Percentiles rank a stretch among this genome's conserved stretches.
Evolutionary conservation across 2,888 invertebrate genomes (phyloP).

Genomic region (Capitulum mitella): DNA sequence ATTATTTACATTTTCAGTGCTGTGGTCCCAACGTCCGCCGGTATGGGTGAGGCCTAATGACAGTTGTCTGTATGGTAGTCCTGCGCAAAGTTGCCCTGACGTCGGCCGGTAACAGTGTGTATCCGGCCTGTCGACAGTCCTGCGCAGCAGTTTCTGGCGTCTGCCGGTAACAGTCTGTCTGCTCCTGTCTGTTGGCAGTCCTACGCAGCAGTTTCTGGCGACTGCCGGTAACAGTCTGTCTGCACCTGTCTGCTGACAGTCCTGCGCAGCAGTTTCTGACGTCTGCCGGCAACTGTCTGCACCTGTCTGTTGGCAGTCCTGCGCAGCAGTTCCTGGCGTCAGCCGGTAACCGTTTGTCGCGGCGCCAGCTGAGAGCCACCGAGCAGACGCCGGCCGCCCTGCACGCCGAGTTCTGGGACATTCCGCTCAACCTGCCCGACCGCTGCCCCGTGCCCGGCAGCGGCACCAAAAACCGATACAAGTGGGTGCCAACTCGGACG

Average conservation of each 20-base stretch:
- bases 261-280: slow-evolving; percentile 49
- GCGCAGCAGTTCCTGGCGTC: slow-evolving; percentile 51
- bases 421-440: slow-evolving; percentile 84
- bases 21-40: too few species aligned
- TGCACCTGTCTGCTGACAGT: slow-evolving; percentile 46
- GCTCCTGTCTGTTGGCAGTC: too few species aligned
- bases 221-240: slow-evolving; percentile 52
- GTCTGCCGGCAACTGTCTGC: slow-evolving; percentile 51
- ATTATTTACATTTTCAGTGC: too few species aligned
- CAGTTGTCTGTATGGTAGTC: too few species aligned
- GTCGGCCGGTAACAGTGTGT: too few species aligned
- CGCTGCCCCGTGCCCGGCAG: slow-evolving; percentile 82
- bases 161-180: too few species aligned
- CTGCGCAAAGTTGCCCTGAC: too few species aligned
- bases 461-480: slow-evolving; percentile 78
- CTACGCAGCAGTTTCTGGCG: too few species aligned
- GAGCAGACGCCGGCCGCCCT: slow-evolving; percentile 51
- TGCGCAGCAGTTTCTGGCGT: too few species aligned
- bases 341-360: slow-evolving; percentile 51
- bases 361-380: slow-evolving; percentile 49
- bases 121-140: too few species aligned
- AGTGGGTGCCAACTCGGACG: background rate
- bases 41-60: too few species aligned
- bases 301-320: slow-evolving; percentile 44
- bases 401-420: slow-evolving; percentile 88